Conservation (phyloP, 2,797 vertebrate genomes). For the Mormyrus proboscirostris region DNA sequence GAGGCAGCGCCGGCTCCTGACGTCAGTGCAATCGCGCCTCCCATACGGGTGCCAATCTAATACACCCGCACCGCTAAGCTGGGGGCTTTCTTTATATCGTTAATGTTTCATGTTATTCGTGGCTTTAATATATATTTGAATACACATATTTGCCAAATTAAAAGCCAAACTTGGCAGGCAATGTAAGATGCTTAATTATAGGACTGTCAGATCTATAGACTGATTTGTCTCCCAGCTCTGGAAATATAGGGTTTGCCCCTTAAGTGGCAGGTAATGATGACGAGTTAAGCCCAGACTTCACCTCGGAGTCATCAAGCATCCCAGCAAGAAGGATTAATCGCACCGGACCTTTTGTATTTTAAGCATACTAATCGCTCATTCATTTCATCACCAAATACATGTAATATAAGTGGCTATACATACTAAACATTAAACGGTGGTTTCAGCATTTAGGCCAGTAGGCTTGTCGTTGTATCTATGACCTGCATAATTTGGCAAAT, state of each 20-base stretch:
- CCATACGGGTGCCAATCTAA: slow-evolving; percentile 33
- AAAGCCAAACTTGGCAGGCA: neutral
- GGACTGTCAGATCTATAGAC: neutral
- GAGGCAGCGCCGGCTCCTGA: slow-evolving; percentile 42
- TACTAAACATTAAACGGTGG: neutral
- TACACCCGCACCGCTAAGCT: neutral
- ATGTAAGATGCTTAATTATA: neutral
- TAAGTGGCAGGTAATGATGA: neutral
- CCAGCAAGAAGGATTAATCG: neutral
- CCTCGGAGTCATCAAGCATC: neutral
- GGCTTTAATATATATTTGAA: neutral
- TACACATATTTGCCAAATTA: neutral
- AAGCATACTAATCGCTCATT: neutral
- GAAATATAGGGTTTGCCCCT: neutral
- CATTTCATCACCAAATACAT: neutral
- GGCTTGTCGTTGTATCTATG: neutral
- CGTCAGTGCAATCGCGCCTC: slow-evolving; percentile 56
- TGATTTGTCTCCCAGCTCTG: too few species aligned
- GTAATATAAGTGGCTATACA: neutral
- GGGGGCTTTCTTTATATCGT: neutral
- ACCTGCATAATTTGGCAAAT: neutral
- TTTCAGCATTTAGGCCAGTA: neutral
- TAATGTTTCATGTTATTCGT: neutral
- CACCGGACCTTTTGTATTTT: neutral
- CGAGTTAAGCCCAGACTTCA: neutral